Evolutionary conservation across 2,113 vertebrate genomes (phyloP).

Genomic region (Callionymus lyra): DNA sequence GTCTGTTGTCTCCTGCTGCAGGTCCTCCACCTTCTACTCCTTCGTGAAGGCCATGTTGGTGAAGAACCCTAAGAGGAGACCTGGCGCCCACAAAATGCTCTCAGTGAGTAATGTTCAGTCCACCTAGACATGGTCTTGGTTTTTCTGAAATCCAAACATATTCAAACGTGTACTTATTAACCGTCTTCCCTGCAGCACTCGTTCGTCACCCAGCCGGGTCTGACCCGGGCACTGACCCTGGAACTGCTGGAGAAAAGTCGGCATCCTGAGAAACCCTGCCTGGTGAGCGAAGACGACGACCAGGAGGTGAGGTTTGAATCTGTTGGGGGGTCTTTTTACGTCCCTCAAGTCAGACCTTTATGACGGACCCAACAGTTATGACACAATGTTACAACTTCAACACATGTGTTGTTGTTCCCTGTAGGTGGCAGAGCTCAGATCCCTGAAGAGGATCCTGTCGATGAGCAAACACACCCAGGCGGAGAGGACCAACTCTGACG

Average conservation of each 20-base stretch:
- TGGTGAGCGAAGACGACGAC: conserved; percentile 73
- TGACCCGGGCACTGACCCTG: conserved; percentile 70
- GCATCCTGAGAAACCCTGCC: conserved; percentile 70
- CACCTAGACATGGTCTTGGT: no score
- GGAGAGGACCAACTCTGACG: conserved; percentile 68
- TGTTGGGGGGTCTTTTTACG: background rate
- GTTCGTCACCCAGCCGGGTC: conserved; percentile 67
- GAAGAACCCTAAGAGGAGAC: conserved; percentile 84
- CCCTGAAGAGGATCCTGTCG: conserved; percentile 76
- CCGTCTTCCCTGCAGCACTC: conserved; percentile 55
- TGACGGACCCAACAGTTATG: no score
- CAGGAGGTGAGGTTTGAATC: conserved; percentile 64
- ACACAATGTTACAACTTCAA: no score
- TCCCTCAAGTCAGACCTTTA: background rate
- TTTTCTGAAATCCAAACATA: no score
- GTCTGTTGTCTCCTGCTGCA: conserved; percentile 29
- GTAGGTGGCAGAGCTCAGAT: conserved; percentile 52
- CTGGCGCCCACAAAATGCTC: conserved; percentile 78
- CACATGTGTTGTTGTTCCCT: no score
- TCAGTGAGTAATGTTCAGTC: conserved; percentile 55
- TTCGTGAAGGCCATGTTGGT: conserved; percentile 82
- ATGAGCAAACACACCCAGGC: conserved; percentile 73
- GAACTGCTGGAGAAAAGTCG: conserved; percentile 77
- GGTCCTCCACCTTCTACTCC: conserved; percentile 80
- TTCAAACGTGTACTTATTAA: background rate